Base-by-base conservation (phyloP, 1,140 invertebrate genomes). In the Drosophila sproati region DNA sequence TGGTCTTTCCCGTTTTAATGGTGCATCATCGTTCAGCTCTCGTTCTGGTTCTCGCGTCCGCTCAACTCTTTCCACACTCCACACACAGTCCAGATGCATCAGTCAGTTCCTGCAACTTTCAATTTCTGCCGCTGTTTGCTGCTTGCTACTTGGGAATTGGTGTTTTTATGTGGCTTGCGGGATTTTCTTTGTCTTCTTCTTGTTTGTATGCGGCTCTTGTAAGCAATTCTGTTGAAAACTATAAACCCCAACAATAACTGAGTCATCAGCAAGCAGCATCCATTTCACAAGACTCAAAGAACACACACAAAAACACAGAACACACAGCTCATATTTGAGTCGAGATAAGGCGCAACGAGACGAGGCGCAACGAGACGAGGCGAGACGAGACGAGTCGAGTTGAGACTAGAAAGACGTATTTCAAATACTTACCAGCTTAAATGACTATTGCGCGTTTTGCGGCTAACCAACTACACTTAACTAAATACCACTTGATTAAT, bases 391-490 rank as follows among this genome's bases (percentile, higher is more conserved):
- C 20, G 20, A 20, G 20, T 1, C 20, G 20, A 20, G 20, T 20
- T 20, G 20, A 20, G 20, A 20, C 1, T 1, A 20, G 20, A 76
- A 83, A 37, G 74, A 50, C 20, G 48, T 57, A 37, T 67, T 48
- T 54, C 60, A 67, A 67, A 52, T 57, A 55, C 47, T 41, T 51
- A 20, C 20, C 20, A 20, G 55, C 45, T 59, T 52, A 66, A 66
- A 51, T 64, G 60, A 47, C 63, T 66, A 57, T 61, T 50, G 59
- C 59, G 69, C 48, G 31, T 50, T 82, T 69, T 82, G 80, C 55
- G 80, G 80, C 72, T 76, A 73, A 80, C 55, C 77, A 79, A 79
- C 56, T 79, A 56, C 71, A 41, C 59, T 63, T 69, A 74, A 57
- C 57, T 69, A 31, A 3, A 34, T 50, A 48, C 55, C 0, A 48